Conservation (phyloP, 53 echinoderm and acorn worm species). For the Henricia sp. region DNA sequence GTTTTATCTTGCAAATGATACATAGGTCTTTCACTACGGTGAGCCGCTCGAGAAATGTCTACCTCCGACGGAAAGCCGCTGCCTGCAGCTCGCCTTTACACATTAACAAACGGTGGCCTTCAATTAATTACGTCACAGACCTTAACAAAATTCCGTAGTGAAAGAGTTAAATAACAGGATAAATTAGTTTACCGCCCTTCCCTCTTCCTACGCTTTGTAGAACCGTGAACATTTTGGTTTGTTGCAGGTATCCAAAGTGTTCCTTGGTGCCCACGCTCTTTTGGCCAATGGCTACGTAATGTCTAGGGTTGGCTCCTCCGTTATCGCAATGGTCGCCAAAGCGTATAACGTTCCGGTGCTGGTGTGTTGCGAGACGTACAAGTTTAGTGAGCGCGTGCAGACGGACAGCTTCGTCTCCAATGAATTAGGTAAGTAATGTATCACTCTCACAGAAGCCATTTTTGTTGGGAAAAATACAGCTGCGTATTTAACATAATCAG, state of each 20-base stretch:
- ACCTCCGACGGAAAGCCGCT: too few species aligned
- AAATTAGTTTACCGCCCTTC: not conserved
- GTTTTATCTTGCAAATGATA: too few species aligned
- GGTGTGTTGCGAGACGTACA: slow-evolving; percentile 99
- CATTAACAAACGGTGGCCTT: too few species aligned
- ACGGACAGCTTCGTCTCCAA: slow-evolving; percentile 98
- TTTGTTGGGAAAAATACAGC: too few species aligned
- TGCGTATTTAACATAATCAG: too few species aligned
- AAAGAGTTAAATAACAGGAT: not conserved
- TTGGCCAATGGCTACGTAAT: slow-evolving; percentile 98
- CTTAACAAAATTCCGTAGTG: too few species aligned
- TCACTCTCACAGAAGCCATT: too few species aligned
- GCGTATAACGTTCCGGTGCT: slow-evolving; percentile 96
- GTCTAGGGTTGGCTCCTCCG: slow-evolving; percentile 92
- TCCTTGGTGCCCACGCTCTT: slow-evolving; percentile 94
- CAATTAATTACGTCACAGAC: too few species aligned
- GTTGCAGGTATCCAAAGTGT: slow-evolving; percentile 88
- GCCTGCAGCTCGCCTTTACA: too few species aligned
- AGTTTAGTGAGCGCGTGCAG: slow-evolving; percentile 96
- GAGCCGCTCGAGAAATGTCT: too few species aligned
- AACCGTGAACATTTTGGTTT: not conserved
- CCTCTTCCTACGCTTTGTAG: too few species aligned
- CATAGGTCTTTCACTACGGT: too few species aligned
- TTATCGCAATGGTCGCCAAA: slow-evolving; percentile 96
- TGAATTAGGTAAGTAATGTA: slow-evolving; percentile 94